Evolutionary conservation across 2,113 vertebrate species (phyloP).

Genomic region (Naja naja): DNA sequence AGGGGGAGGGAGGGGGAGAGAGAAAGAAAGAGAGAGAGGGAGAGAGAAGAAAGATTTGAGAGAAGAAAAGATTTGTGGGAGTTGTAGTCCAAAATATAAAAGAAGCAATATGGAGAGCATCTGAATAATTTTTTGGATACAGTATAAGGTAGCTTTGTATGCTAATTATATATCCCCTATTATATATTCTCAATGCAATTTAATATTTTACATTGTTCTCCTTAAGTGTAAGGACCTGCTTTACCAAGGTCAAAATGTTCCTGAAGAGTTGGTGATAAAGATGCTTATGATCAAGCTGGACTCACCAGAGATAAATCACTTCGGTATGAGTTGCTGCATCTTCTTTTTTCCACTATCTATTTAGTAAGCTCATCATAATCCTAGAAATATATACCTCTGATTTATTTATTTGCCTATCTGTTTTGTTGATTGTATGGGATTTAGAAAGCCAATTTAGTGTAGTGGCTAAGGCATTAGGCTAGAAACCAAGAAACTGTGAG

Average conservation of each 20-base stretch:
- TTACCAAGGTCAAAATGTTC: constrained; percentile 74
- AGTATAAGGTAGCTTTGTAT: neutral
- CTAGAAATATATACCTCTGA: neutral
- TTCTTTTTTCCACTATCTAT: constrained; percentile 20
- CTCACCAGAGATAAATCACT: constrained; percentile 83
- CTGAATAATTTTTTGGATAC: neutral
- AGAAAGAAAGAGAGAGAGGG: neutral
- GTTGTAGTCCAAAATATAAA: neutral
- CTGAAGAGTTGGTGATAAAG: constrained; percentile 79
- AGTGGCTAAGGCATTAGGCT: neutral
- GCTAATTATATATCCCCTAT: neutral
- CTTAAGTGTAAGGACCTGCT: constrained; percentile 77
- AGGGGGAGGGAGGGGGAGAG: accelerated
- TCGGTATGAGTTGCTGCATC: constrained; percentile 72
- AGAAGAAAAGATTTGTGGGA: neutral
- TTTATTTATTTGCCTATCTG: neutral
- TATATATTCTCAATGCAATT: neutral
- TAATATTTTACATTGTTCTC: constrained; percentile 36
- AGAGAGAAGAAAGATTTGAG: neutral
- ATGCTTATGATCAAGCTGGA: constrained; percentile 81
- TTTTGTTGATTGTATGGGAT: neutral
- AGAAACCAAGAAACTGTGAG: neutral
- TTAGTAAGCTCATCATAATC: neutral
- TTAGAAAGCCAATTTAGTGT: neutral
- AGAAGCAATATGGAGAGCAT: neutral